phyloP scores from a whole-genome alignment of 2,113 vertebrate species.

The Datnioides undecimradiatus region DNA sequence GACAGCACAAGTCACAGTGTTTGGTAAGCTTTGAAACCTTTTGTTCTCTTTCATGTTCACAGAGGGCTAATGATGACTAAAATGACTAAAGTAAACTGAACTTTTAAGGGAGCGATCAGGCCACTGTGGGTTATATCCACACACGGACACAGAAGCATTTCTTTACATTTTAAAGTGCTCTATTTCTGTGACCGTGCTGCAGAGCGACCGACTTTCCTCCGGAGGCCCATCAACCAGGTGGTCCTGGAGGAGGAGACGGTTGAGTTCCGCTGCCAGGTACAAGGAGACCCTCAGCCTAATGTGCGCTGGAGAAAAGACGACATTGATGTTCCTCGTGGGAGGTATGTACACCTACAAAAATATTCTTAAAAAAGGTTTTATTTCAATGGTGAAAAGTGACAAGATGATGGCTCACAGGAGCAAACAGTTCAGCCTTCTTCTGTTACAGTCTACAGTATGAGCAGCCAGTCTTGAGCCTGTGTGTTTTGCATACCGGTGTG shows the following conservation, averaged over 20 bases:
- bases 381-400: neutral
- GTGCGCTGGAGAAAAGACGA: slow-evolving; percentile 98
- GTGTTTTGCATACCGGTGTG: neutral
- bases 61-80: neutral
- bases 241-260: slow-evolving; percentile 95
- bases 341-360: slow-evolving; percentile 79
- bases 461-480: neutral
- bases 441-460: slow-evolving; percentile 8
- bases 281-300: slow-evolving; percentile 95
- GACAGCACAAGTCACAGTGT: slow-evolving; percentile 96
- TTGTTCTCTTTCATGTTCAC: neutral
- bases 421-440: neutral
- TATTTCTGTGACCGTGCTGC: slow-evolving; percentile 42
- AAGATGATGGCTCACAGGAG: neutral
- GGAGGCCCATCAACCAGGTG: slow-evolving; percentile 97
- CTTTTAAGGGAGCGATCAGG: neutral
- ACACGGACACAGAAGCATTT: neutral
- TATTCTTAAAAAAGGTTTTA: slow-evolving; percentile 1
- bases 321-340: slow-evolving; percentile 92
- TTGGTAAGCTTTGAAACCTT: slow-evolving; percentile 86
- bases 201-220: slow-evolving; percentile 97
- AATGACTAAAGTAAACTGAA: neutral
- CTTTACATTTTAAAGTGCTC: neutral
- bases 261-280: slow-evolving; percentile 97
- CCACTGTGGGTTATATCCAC: neutral